These are phyloP conservation scores for Spodoptera exigua DNA, from an alignment of 2,888 invertebrate species.

Conservation along the genomic window DNA sequence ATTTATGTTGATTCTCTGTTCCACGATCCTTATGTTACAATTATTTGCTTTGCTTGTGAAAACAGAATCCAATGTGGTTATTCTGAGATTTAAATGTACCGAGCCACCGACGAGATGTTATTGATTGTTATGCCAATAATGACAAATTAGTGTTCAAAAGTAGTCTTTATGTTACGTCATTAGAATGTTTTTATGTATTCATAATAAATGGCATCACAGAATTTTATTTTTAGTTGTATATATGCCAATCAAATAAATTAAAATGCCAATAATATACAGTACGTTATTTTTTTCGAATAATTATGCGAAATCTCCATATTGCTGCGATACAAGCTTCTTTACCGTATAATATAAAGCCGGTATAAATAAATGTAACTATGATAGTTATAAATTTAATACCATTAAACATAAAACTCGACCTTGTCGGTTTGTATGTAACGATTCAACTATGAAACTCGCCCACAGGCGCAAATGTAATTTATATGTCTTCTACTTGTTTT, in stretches of 20 bases:
- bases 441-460: slow-evolving; percentile 66
- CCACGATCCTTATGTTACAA: slow-evolving; percentile 64
- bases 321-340: slow-evolving; percentile 43
- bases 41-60: slow-evolving; percentile 73
- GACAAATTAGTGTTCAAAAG: too few relatives aligned
- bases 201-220: too few relatives aligned
- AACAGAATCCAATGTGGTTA: slow-evolving; percentile 71
- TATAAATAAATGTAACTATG: slow-evolving; percentile 73
- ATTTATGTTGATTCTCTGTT: slow-evolving; percentile 10
- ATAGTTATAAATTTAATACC: slow-evolving; percentile 77
- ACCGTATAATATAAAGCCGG: slow-evolving; percentile 59
- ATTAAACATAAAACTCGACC: slow-evolving; percentile 70
- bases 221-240: too few relatives aligned
- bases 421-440: slow-evolving; percentile 67
- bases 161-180: too few relatives aligned
- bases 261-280: too few relatives aligned
- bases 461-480: slow-evolving; percentile 67
- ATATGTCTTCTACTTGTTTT: slow-evolving; percentile 59
- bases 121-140: slow-evolving; percentile 5
- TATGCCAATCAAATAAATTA: too few relatives aligned
- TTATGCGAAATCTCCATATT: slow-evolving; percentile 22
- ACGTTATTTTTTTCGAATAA: slow-evolving; percentile 1
- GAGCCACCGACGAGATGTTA: slow-evolving; percentile 13
- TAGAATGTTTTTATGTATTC: too few relatives aligned
- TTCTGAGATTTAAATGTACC: slow-evolving; percentile 69